Percentiles rank a stretch among this genome's conserved stretches.
Evolutionary conservation across 2,113 vertebrate genomes (phyloP).

Genomic region (Poeciliopsis retropinna): DNA sequence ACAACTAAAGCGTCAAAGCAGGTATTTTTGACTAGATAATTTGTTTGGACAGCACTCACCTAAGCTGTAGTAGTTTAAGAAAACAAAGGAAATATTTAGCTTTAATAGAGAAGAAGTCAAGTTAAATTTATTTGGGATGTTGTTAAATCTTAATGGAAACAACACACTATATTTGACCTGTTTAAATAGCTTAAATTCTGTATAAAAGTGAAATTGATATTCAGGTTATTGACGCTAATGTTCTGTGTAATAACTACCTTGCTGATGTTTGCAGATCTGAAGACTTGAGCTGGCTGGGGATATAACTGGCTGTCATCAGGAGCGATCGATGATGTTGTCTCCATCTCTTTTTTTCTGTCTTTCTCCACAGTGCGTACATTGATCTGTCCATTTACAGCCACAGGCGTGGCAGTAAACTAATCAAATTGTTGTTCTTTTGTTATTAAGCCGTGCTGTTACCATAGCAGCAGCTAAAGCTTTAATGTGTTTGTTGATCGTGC

Average conservation of each 20-base stretch:
- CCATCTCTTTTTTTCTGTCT: background rate
- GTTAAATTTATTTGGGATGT: background rate
- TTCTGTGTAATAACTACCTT: constrained; percentile 1
- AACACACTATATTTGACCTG: background rate
- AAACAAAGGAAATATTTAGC: background rate
- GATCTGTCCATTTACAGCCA: constrained; percentile 13
- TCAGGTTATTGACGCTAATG: background rate
- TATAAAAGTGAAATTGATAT: background rate
- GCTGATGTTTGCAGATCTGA: constrained; percentile 67
- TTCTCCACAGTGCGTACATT: background rate
- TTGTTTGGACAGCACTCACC: background rate
- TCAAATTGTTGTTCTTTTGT: background rate
- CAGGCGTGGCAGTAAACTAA: background rate
- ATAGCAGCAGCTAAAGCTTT: constrained; percentile 16
- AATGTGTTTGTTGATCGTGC: constrained; percentile 16
- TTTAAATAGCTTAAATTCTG: background rate
- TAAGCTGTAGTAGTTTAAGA: background rate
- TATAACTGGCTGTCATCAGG: constrained; percentile 44
- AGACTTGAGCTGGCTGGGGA: constrained; percentile 79
- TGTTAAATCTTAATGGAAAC: background rate
- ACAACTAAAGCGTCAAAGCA: background rate
- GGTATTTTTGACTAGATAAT: too few species aligned
- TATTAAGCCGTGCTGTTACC: constrained; percentile 4
- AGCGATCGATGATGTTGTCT: background rate
- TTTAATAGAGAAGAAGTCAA: background rate